A percentile compares a stretch with the other conserved stretches of the same genome.
phyloP scores from a whole-genome alignment of 2,113 vertebrate genomes.

The Seriola rivoliana region DNA sequence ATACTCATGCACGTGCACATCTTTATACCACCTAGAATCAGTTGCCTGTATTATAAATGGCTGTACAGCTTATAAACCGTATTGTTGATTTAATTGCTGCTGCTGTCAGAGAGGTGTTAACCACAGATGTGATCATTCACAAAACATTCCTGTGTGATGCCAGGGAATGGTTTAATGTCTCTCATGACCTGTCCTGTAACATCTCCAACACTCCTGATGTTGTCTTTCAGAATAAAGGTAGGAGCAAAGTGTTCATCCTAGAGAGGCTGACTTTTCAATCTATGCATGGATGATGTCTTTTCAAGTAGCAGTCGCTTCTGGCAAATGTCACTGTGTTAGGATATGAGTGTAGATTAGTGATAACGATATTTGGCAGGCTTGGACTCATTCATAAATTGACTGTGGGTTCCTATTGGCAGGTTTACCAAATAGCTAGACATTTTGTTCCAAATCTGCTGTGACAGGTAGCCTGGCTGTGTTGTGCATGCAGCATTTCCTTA shows the following conservation, averaged over 20 bases:
- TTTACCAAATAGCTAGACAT: too few relatives aligned
- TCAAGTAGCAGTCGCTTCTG: neutral
- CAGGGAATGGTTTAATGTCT: neutral
- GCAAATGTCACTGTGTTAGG: neutral
- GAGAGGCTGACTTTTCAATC: neutral
- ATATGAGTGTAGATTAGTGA: neutral
- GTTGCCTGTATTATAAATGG: neutral
- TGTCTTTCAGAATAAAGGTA: neutral
- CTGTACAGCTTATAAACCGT: neutral
- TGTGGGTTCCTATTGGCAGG: too few relatives aligned
- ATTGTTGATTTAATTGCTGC: slow-evolving; percentile 24
- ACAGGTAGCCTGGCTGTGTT: neutral
- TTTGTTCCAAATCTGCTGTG: too few relatives aligned
- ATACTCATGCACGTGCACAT: neutral
- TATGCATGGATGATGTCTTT: neutral
- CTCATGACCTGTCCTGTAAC: neutral
- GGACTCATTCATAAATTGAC: too few relatives aligned
- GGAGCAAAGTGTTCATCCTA: neutral
- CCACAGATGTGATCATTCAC: neutral
- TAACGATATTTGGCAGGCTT: too few relatives aligned
- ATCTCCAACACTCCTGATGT: neutral
- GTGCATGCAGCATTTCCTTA: neutral
- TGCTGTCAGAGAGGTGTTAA: slow-evolving; percentile 11
- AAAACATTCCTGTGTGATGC: slow-evolving; percentile 7
- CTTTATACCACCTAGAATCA: neutral